These are phyloP conservation scores for Nyctibius bracteatus DNA, from an alignment of 2,113 vertebrate species.

Conservation along the genomic window DNA sequence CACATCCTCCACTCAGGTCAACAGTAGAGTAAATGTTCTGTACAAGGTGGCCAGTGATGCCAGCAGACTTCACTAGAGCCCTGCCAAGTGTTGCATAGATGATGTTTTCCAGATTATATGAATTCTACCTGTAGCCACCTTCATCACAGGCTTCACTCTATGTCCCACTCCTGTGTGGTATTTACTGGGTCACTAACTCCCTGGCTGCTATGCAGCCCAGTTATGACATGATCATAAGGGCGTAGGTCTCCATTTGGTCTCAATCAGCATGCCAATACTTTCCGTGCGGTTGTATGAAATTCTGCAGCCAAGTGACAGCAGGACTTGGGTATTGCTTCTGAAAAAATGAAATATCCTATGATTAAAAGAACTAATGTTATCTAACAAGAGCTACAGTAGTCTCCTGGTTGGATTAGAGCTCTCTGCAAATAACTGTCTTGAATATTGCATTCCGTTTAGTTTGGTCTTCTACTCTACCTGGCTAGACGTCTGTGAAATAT, in stretches of 20 bases:
- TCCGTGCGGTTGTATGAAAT: background rate
- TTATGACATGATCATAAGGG: background rate
- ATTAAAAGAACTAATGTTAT: background rate
- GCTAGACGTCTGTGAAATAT: background rate
- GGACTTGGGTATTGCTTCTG: background rate
- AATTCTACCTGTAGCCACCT: background rate
- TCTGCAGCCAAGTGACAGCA: background rate
- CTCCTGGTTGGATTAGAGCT: background rate
- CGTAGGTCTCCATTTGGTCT: background rate
- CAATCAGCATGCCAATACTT: background rate
- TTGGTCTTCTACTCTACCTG: background rate
- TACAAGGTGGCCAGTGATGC: background rate
- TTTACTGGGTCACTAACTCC: background rate
- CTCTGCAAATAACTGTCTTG: background rate
- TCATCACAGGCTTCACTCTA: background rate
- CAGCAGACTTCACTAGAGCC: background rate
- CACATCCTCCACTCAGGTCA: background rate
- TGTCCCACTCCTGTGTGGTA: background rate
- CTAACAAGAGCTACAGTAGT: background rate
- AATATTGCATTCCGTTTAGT: accelerated
- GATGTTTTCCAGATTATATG: background rate
- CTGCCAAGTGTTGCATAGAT: background rate
- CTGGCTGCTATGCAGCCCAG: background rate
- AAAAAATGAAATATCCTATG: background rate
- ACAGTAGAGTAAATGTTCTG: background rate